A percentile compares a stretch with the other conserved stretches of the same genome.
Evolutionary conservation across 2,797 vertebrate genomes (phyloP).

Genomic region (Eidolon dupreanum): DNA sequence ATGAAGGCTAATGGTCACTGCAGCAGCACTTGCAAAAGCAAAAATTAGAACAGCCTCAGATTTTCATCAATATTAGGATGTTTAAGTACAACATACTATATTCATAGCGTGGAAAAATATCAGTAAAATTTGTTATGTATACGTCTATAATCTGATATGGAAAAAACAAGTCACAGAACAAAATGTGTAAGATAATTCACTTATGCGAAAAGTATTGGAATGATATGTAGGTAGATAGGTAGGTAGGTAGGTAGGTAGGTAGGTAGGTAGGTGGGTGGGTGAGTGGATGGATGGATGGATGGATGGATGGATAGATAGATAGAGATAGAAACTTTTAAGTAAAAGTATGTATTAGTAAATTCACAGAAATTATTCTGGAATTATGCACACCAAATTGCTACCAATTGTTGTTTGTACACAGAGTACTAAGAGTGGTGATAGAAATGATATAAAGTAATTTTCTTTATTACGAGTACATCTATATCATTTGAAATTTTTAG

Average conservation of each 20-base stretch:
- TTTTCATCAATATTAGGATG: not conserved
- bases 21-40: not conserved
- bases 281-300: too few species aligned
- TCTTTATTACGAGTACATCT: not conserved
- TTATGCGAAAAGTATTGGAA: not conserved
- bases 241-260: not conserved
- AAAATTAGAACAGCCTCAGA: not conserved
- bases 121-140: not conserved
- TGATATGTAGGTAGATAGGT: not conserved
- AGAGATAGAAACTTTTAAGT: not conserved
- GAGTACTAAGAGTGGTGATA: not conserved
- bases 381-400: not conserved
- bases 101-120: not conserved
- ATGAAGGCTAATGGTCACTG: not conserved
- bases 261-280: not conserved
- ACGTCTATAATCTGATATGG: not conserved
- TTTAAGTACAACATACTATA: not conserved
- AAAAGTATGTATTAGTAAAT: not conserved
- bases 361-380: not conserved
- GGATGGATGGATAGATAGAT: not conserved
- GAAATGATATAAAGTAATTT: not conserved
- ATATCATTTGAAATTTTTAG: not conserved
- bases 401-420: not conserved
- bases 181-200: not conserved
- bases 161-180: not conserved